A percentile compares a stretch with the other conserved stretches of the same genome.
Conservation (phyloP, 2,797 vertebrate species). For the Rhinogobio ventralis region DNA sequence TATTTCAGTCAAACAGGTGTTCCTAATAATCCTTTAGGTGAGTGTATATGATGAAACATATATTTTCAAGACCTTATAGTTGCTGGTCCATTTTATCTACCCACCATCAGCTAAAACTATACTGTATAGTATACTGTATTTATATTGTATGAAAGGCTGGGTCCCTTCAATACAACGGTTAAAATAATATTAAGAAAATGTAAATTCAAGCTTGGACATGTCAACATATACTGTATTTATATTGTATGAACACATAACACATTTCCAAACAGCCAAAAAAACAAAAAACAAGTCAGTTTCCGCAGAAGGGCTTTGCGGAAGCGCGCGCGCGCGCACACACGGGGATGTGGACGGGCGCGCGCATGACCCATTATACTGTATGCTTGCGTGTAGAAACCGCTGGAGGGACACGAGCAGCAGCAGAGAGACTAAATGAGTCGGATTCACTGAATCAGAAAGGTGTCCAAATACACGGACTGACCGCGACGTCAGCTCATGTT, state of each 20-base stretch:
- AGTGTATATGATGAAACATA: too few species aligned
- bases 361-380: constrained; percentile 42
- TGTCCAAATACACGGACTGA: not conserved
- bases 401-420: not conserved
- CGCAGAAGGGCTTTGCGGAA: not conserved
- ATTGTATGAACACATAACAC: constrained; percentile 62
- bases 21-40: too few species aligned
- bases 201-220: not conserved
- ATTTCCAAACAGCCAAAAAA: not conserved
- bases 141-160: too few species aligned
- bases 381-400: not conserved
- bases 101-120: not conserved
- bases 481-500: not conserved
- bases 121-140: too few species aligned
- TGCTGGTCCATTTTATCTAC: too few species aligned
- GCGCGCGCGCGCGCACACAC: not conserved
- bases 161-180: not conserved
- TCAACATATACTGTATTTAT: constrained; percentile 69
- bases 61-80: too few species aligned
- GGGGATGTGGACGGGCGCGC: constrained; percentile 8
- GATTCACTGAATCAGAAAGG: not conserved
- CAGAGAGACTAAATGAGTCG: not conserved
- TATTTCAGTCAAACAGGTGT: too few species aligned
- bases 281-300: not conserved
- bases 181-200: not conserved